These are phyloP conservation scores for Dicycla oo DNA, from an alignment of 2,888 invertebrate species.

Conservation along the genomic window DNA sequence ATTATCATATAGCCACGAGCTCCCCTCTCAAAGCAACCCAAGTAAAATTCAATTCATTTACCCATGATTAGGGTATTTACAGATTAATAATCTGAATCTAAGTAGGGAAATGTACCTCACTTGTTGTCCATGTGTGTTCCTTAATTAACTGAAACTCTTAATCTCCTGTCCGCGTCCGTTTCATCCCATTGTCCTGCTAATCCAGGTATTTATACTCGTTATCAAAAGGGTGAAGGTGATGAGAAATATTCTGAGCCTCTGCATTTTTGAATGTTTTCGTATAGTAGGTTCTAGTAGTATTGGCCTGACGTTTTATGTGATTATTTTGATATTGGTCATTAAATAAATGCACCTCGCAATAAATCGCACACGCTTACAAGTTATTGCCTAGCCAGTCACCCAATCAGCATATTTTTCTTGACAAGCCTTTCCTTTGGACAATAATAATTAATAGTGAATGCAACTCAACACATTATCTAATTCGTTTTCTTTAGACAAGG, in stretches of 20 bases:
- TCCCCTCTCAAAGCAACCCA: neutral
- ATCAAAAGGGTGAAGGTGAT: conserved; percentile 34
- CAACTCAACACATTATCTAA: too few species aligned
- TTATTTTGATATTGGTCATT: neutral
- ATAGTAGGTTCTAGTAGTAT: neutral
- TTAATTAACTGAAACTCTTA: conserved; percentile 38
- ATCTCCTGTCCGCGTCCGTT: conserved; percentile 40
- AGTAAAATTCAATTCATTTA: neutral
- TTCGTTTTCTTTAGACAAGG: neutral
- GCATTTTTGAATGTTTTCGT: conserved; percentile 30
- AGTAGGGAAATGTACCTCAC: conserved; percentile 16
- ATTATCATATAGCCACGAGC: neutral
- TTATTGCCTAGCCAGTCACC: neutral
- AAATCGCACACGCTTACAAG: too few species aligned
- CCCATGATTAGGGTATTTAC: conserved; percentile 16
- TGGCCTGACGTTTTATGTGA: conserved; percentile 1
- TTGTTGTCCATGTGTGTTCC: conserved; percentile 20
- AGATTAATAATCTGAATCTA: conserved; percentile 5
- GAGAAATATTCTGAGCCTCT: conserved; percentile 24
- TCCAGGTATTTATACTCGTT: conserved; percentile 37
- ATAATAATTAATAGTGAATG: neutral
- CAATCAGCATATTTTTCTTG: neutral
- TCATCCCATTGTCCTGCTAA: conserved; percentile 52
- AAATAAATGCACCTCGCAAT: neutral
- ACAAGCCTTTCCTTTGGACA: neutral